Evolutionary conservation across 2,888 invertebrate genomes (phyloP), one percentile per base, ranked within the genome.

Genomic region (Harpalus rufipes): DNA sequence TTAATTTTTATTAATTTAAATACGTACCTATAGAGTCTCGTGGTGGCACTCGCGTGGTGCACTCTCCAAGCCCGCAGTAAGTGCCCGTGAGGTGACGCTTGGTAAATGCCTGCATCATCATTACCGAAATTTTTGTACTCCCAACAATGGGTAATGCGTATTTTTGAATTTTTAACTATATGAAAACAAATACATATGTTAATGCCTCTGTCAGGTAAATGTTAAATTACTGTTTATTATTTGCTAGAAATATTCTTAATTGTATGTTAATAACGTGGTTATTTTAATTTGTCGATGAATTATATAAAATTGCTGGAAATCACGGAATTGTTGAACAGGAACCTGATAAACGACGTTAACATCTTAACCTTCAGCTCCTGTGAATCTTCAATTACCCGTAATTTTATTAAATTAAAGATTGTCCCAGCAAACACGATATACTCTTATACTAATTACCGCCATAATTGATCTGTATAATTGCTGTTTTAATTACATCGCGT

Each of bases 391-490:
- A 78, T 78, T 78, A 78, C 25, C n/a, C 58, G 56, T 78, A 78
- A 78, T 78, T 78, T 58, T 58, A 78, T 58, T 21, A 78, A 78
- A 78, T 78, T 78, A 78, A 78, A 78, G 78, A 78, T 78, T 78
- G 78, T 78, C 78, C 25, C 78, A 78, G 78, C 58, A 44, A 74
- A 51, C 78, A 78, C 58, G 78, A 58, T 58, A 78, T 58, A 21
- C 78, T 21, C 61, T 80, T 7, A 51, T 51, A 16, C 79, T 79
- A 80, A 80, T 80, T 80, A 80, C 61, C 7, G 16, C 18, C 39
- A 81, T 81, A 81, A 81, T 81, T 81, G 81, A 81, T 63, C 81
- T 65, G 65, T 21, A 51, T 81, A 81, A 81, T 81, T 81, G 72
- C 58, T 32, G 14, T 56, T 32, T 68, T 81, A 72, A 81, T 81